Percentiles rank a stretch among this genome's conserved stretches.
These are phyloP conservation scores for Drosophila trapezifrons DNA, from an alignment of 1,140 invertebrate genomes.

Conservation along the genomic window DNA sequence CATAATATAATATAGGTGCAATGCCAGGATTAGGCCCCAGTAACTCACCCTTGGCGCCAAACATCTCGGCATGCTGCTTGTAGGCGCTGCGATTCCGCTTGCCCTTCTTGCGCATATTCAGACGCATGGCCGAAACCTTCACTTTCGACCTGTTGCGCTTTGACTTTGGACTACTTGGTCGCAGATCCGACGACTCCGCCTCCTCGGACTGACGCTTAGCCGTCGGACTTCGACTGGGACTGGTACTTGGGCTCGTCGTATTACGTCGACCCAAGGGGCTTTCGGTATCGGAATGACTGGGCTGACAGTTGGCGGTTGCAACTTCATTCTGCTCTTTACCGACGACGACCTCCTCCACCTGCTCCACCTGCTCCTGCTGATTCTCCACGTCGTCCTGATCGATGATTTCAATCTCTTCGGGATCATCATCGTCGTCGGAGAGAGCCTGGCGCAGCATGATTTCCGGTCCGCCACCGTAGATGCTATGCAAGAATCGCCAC, in stretches of 20 bases:
- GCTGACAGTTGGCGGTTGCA: slow-evolving; percentile 13
- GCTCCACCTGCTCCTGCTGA: slow-evolving; percentile 7
- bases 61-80: slow-evolving; percentile 71
- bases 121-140: slow-evolving; percentile 62
- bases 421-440: slow-evolving; percentile 69
- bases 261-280: slow-evolving; percentile 64
- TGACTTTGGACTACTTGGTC: slow-evolving; percentile 26
- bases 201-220: slow-evolving; percentile 23
- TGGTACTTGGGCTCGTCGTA: slow-evolving; percentile 34
- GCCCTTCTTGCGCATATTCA: slow-evolving; percentile 68
- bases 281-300: slow-evolving; percentile 77
- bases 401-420: slow-evolving; percentile 73
- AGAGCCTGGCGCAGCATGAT: slow-evolving; percentile 85
- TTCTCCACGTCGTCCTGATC: slow-evolving; percentile 66
- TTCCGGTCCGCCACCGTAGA: slow-evolving; percentile 95
- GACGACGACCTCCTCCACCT: slow-evolving; percentile 11
- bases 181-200: slow-evolving; percentile 19
- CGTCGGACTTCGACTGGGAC: slow-evolving; percentile 25
- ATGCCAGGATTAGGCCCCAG: neutral
- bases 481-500: slow-evolving; percentile 93
- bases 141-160: slow-evolving; percentile 44
- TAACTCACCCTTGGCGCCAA: slow-evolving; percentile 64
- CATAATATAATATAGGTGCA: neutral
- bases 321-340: slow-evolving; percentile 12
- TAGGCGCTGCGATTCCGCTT: slow-evolving; percentile 50